Percentiles rank a stretch among this genome's conserved stretches.
Conservation (phyloP, 1,140 invertebrate species). For the Lucilia cuprina region DNA sequence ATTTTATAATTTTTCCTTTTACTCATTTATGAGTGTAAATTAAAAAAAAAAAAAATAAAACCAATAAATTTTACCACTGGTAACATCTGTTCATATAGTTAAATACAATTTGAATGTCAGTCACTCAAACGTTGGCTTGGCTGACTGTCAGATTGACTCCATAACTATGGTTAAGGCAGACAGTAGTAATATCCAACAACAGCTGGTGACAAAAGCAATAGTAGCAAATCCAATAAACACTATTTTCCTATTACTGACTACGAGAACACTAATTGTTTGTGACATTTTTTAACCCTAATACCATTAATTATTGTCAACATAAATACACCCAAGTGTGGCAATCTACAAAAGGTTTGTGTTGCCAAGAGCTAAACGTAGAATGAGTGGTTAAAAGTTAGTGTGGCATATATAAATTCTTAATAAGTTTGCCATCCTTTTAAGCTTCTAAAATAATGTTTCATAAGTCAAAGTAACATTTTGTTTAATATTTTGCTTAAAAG, state of each 20-base stretch:
- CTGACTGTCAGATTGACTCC: no score
- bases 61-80: not conserved
- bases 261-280: not conserved
- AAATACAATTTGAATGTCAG: not conserved
- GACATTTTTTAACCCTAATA: not conserved
- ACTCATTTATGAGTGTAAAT: no score
- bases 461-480: no score
- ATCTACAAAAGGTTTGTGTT: not conserved
- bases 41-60: not conserved
- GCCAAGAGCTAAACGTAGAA: not conserved
- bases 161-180: not conserved
- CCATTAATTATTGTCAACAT: constrained; percentile 17
- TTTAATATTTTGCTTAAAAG: no score
- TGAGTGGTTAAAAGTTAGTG: not conserved
- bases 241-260: not conserved
- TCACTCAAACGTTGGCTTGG: not conserved
- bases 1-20: no score
- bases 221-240: not conserved
- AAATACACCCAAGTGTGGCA: not conserved
- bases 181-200: not conserved
- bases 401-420: not conserved
- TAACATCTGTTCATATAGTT: not conserved
- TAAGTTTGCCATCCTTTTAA: no score
- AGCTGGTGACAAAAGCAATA: not conserved
- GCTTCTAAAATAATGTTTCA: no score